phyloP scores from a whole-genome alignment of 2,113 vertebrate genomes.

The Psilopsiagon aurifrons region DNA sequence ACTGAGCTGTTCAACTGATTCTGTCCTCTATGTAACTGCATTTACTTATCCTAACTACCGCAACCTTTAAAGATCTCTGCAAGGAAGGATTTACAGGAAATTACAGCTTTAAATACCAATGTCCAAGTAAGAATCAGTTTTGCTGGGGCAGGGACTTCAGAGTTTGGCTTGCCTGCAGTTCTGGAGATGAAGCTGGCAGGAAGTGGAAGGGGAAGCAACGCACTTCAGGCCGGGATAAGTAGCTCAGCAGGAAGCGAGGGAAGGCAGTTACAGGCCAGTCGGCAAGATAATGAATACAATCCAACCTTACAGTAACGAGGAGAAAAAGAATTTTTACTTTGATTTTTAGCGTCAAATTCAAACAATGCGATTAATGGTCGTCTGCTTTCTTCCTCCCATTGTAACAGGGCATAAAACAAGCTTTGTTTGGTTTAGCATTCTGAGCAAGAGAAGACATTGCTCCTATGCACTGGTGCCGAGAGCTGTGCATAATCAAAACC shows the following conservation, averaged over 20 bases:
- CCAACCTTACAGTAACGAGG: not conserved
- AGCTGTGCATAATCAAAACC: not conserved
- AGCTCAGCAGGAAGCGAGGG: conserved; percentile 17
- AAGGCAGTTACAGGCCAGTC: not conserved
- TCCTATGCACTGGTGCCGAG: fast-evolving
- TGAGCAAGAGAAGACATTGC: not conserved
- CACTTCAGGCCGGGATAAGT: not conserved
- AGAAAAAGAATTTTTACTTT: conserved; percentile 1
- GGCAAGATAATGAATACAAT: conserved; percentile 23
- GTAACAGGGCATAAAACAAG: not conserved
- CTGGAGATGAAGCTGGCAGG: conserved; percentile 19
- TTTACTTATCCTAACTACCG: not conserved
- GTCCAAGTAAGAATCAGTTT: not conserved
- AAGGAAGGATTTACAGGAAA: conserved; percentile 27
- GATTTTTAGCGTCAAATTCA: conserved; percentile 22
- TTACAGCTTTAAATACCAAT: not conserved
- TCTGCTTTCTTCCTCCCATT: conserved; percentile 37
- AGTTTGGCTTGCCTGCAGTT: not conserved
- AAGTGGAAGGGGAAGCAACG: conserved; percentile 57
- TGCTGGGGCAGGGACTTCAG: not conserved
- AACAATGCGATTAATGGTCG: not conserved
- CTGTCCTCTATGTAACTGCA: not conserved
- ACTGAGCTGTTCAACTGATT: not conserved
- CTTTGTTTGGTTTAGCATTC: conserved; percentile 25
- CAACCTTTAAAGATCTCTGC: not conserved